phyloP scores from a whole-genome alignment of 64 coral and sea anemone species.

The Actinia tenebrosa region DNA sequence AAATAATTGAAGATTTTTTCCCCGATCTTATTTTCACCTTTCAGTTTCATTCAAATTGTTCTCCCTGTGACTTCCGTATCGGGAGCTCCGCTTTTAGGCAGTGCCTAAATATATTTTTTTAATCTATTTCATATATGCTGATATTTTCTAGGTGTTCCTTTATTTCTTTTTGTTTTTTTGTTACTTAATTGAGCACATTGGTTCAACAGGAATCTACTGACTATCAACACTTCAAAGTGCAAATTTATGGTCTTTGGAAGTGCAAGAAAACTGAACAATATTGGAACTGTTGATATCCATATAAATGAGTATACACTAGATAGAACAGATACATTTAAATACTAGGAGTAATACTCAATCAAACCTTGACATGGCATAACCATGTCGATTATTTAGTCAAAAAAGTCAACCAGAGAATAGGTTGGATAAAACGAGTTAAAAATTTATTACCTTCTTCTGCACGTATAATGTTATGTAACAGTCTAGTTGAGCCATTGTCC shows the following conservation, averaged over 20 bases:
- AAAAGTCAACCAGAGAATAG: not conserved
- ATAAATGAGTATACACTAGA: not conserved
- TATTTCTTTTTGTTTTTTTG: no score
- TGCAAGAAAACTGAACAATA: conserved; percentile 37
- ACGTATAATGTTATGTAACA: not conserved
- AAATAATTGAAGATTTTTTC: no score
- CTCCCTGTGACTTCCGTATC: no score
- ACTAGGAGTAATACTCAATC: not conserved
- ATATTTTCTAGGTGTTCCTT: no score
- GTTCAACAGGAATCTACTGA: conserved; percentile 51
- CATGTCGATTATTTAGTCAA: not conserved
- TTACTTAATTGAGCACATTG: not conserved
- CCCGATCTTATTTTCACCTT: no score
- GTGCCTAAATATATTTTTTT: no score
- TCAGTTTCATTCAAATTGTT: no score
- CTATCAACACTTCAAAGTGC: conserved; percentile 48
- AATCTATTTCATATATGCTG: no score
- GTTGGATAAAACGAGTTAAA: not conserved
- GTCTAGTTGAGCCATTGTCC: not conserved
- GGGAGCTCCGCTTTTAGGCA: no score
- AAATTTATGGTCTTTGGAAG: conserved; percentile 62
- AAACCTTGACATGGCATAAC: not conserved
- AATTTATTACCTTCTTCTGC: not conserved
- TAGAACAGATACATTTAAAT: not conserved
- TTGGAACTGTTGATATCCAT: not conserved